A percentile compares a stretch with the other conserved stretches of the same genome.
These are phyloP conservation scores for Haemorhous mexicanus DNA, from an alignment of 2,113 vertebrate species.

Conservation along the genomic window DNA sequence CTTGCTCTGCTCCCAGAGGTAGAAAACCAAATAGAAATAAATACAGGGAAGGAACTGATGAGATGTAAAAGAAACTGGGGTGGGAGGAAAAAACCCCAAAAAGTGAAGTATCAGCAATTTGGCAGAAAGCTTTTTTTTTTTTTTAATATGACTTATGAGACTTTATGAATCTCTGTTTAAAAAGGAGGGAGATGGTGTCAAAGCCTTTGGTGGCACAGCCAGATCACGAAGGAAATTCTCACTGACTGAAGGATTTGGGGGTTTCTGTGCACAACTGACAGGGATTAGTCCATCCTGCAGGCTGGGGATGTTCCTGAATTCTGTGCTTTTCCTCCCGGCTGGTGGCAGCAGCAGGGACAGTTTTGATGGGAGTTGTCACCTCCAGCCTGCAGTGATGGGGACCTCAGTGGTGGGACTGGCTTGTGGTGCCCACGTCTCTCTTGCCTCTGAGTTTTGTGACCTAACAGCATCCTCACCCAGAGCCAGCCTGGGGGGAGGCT, in stretches of 20 bases:
- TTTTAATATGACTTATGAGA: background rate
- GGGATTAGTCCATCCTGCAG: background rate
- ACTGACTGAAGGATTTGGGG: background rate
- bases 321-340: background rate
- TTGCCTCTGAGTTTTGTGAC: background rate
- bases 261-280: background rate
- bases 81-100: background rate
- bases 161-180: background rate
- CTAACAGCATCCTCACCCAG: background rate
- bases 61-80: background rate
- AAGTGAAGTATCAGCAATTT: background rate
- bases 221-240: background rate
- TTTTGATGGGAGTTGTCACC: background rate
- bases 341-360: background rate
- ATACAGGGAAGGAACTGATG: background rate
- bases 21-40: constrained; percentile 27
- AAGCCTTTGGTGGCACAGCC: background rate
- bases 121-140: background rate
- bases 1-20: constrained; percentile 30
- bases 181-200: background rate
- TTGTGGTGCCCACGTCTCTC: background rate
- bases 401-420: background rate
- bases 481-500: background rate
- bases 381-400: background rate
- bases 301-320: background rate